These are phyloP conservation scores for Euglossa dilemma DNA, from an alignment of 1,140 invertebrate species.

Conservation along the genomic window DNA sequence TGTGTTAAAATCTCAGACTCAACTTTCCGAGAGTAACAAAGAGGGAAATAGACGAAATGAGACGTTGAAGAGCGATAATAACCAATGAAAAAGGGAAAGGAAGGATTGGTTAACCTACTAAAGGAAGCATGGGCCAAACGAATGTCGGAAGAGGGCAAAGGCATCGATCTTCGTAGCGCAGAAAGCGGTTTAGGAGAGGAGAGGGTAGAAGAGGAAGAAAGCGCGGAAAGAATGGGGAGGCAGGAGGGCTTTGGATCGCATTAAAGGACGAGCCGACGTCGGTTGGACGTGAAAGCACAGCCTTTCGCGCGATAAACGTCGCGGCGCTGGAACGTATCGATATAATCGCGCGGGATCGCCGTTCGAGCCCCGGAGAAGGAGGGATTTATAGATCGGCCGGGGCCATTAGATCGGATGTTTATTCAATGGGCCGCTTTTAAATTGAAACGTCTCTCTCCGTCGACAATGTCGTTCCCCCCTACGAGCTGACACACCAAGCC, in stretches of 20 bases:
- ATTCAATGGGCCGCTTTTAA: constrained; percentile 72
- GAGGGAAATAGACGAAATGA: too few species aligned
- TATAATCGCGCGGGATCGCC: constrained; percentile 37
- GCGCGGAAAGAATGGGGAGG: neutral
- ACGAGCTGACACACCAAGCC: constrained; percentile 35
- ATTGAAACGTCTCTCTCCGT: constrained; percentile 71
- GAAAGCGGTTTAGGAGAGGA: neutral
- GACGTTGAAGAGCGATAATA: too few species aligned
- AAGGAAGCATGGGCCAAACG: too few species aligned
- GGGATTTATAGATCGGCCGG: constrained; percentile 72
- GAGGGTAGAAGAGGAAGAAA: neutral
- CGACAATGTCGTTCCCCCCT: constrained; percentile 41
- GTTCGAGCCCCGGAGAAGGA: neutral
- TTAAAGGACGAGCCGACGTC: constrained; percentile 28
- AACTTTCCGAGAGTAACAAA: too few species aligned
- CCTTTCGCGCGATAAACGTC: constrained; percentile 50
- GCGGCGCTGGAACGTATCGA: constrained; percentile 32
- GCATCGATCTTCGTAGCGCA: neutral
- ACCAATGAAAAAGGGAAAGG: neutral
- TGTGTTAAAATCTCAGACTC: too few species aligned
- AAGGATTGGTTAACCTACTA: too few species aligned
- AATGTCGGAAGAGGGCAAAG: neutral
- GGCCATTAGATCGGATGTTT: constrained; percentile 74
- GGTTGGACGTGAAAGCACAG: constrained; percentile 26
- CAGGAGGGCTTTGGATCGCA: neutral